A percentile compares a stretch with the other conserved stretches of the same genome.
Conservation (phyloP, 2,113 vertebrate species). For the Actenoides lindsayi region DNA sequence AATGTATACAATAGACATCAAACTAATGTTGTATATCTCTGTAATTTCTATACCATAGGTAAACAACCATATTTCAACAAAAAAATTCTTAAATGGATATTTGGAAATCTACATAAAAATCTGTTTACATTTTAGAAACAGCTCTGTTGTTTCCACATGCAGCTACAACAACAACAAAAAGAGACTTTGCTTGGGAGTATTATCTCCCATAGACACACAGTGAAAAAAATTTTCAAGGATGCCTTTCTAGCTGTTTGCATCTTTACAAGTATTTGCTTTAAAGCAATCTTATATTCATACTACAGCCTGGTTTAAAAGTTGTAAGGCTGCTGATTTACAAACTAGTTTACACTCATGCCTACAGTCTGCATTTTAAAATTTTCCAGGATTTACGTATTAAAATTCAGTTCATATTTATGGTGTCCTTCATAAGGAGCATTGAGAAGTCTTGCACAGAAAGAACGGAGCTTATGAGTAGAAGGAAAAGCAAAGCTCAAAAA, state of each 20-base stretch:
- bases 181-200: slow-evolving; percentile 25
- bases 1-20: slow-evolving; percentile 74
- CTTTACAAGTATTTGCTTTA: slow-evolving; percentile 39
- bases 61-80: slow-evolving; percentile 54
- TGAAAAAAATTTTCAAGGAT: slow-evolving; percentile 43
- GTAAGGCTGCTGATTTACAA: slow-evolving; percentile 51
- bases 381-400: slow-evolving; percentile 8
- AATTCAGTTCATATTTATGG: slow-evolving; percentile 37
- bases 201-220: slow-evolving; percentile 3
- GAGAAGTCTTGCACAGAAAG: neutral
- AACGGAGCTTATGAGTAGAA: neutral
- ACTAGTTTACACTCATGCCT: slow-evolving; percentile 32
- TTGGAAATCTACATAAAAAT: slow-evolving; percentile 50
- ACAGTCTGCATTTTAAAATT: slow-evolving; percentile 50
- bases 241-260: slow-evolving; percentile 6
- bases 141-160: slow-evolving; percentile 25
- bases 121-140: slow-evolving; percentile 59
- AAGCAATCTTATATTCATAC: slow-evolving; percentile 28
- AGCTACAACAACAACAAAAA: slow-evolving; percentile 14
- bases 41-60: slow-evolving; percentile 66
- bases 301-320: slow-evolving; percentile 6
- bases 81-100: slow-evolving; percentile 38
- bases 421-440: slow-evolving; percentile 10
- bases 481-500: neutral
- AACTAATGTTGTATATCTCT: slow-evolving; percentile 61